Conservation (phyloP, 1,140 invertebrate species). For the Pristionchus pacificus region DNA sequence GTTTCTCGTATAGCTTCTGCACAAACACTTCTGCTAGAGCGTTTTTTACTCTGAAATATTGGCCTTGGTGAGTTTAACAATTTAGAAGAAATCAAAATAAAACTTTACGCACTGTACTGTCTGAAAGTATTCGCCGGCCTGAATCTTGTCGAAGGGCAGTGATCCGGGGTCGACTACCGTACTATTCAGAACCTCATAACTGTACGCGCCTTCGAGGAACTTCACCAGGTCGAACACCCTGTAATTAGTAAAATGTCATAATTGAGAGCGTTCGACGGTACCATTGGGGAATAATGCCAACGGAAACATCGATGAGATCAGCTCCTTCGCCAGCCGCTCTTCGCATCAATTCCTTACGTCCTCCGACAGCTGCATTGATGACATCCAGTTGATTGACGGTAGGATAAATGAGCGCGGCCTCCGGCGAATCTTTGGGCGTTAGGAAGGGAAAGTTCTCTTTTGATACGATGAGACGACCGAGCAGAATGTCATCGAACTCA, state of each 20-base stretch:
- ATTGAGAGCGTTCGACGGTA: slow-evolving; percentile 6
- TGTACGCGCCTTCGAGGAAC: no score
- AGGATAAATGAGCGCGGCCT: slow-evolving; percentile 10
- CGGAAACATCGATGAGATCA: slow-evolving; percentile 4
- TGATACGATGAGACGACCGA: slow-evolving; percentile 10
- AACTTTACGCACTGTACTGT: no score
- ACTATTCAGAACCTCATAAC: no score
- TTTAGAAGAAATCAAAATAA: no score
- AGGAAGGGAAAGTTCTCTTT: slow-evolving; percentile 13
- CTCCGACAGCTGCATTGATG: slow-evolving; percentile 9
- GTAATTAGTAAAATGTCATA: slow-evolving; percentile 1
- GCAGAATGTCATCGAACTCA: no score
- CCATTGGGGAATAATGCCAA: not conserved
- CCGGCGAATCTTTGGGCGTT: not conserved
- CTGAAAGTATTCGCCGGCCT: no score
- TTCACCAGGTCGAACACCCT: not conserved
- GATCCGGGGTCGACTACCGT: no score
- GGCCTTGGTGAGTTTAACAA: no score
- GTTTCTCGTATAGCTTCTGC: no score
- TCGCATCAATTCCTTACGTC: not conserved
- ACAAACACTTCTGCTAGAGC: no score
- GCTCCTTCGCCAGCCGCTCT: not conserved
- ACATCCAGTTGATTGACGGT: slow-evolving; percentile 9
- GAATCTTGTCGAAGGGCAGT: no score
- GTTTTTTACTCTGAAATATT: no score